These are phyloP conservation scores for Drosophila nr. perissopoda DNA, from an alignment of 2,888 invertebrate species.

Conservation along the genomic window DNA sequence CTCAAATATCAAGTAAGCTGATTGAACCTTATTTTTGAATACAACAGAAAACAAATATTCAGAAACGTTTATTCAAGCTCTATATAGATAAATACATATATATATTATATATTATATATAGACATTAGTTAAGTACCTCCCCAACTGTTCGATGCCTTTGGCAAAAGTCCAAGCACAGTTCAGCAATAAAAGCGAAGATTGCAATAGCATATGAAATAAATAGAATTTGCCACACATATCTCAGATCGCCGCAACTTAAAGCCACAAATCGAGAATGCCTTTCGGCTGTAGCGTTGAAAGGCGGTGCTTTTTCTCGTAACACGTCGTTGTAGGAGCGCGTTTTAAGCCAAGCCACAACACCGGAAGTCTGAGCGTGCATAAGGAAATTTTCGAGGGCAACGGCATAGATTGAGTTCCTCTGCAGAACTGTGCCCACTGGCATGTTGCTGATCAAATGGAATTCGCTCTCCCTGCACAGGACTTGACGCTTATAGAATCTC, in stretches of 20 bases:
- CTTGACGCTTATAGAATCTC: background rate
- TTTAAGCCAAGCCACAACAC: background rate
- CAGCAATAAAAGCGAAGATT: constrained; percentile 17
- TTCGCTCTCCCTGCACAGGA: constrained; percentile 21
- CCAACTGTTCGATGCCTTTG: background rate
- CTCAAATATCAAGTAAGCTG: background rate
- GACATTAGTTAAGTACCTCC: background rate
- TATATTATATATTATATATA: background rate
- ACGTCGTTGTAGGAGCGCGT: background rate
- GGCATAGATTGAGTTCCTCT: constrained; percentile 47
- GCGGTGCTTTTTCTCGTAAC: background rate
- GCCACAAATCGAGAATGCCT: accelerated
- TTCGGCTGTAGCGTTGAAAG: background rate
- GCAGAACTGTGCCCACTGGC: constrained; percentile 3
- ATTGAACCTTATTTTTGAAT: background rate
- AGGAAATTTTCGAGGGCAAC: constrained; percentile 31
- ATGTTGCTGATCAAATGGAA: constrained; percentile 25
- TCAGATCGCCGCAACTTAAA: background rate
- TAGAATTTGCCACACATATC: background rate
- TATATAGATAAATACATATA: background rate
- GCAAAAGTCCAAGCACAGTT: constrained; percentile 7
- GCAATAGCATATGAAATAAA: accelerated
- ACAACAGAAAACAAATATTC: background rate
- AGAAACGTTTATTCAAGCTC: background rate
- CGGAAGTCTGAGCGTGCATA: background rate